phyloP scores from a whole-genome alignment of 1,140 invertebrate species.

The Orius laevigatus region DNA sequence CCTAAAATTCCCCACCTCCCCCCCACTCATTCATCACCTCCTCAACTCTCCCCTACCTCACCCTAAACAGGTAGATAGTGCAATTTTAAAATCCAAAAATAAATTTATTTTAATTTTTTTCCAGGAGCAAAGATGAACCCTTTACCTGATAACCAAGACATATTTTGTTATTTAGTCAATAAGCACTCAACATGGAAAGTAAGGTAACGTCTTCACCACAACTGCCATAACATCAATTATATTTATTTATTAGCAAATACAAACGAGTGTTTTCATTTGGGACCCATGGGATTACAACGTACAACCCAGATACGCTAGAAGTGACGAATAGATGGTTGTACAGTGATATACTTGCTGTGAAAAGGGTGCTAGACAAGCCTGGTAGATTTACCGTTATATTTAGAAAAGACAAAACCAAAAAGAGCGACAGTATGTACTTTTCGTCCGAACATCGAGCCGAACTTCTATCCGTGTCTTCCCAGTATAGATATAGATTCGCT shows the following conservation, averaged over 20 bases:
- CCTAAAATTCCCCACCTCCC: too few relatives aligned
- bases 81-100: too few relatives aligned
- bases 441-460: slow-evolving; percentile 90
- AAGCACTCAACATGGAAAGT: slow-evolving; percentile 91
- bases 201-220: slow-evolving; percentile 46
- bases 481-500: slow-evolving; percentile 57
- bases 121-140: slow-evolving; percentile 31
- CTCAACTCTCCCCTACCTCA: too few relatives aligned
- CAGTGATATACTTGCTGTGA: slow-evolving; percentile 60
- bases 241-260: slow-evolving; percentile 45
- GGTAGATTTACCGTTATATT: slow-evolving; percentile 73
- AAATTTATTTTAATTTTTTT: slow-evolving; percentile 5
- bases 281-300: slow-evolving; percentile 87
- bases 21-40: too few relatives aligned
- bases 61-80: too few relatives aligned
- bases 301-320: slow-evolving; percentile 85
- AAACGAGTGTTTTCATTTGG: slow-evolving; percentile 96
- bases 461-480: slow-evolving; percentile 80
- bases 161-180: slow-evolving; percentile 85
- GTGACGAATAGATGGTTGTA: slow-evolving; percentile 93
- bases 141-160: slow-evolving; percentile 75
- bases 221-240: slow-evolving; percentile 1
- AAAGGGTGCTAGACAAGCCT: slow-evolving; percentile 34
- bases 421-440: slow-evolving; percentile 89
- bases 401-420: slow-evolving; percentile 57